Conservation (phyloP, 2,113 vertebrate species). For the Centropus unirufus region DNA sequence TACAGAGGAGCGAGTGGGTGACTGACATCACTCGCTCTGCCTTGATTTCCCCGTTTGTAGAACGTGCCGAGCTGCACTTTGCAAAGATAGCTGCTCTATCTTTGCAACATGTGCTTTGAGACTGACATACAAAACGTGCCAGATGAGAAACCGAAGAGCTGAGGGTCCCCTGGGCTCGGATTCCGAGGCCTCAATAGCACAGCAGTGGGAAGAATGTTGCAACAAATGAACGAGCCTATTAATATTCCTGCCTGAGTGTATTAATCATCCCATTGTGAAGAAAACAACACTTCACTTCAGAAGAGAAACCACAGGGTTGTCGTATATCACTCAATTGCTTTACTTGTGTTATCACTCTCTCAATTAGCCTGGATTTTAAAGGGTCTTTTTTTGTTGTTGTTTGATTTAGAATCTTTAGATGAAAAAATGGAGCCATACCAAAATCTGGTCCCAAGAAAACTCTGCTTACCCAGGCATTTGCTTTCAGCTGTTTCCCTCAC, state of each 20-base stretch:
- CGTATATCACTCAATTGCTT: slow-evolving; percentile 32
- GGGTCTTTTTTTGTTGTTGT: not conserved
- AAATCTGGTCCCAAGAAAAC: not conserved
- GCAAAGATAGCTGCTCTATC: not conserved
- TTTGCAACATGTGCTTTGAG: slow-evolving; percentile 19
- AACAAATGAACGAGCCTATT: slow-evolving; percentile 49
- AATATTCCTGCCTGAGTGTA: slow-evolving; percentile 46
- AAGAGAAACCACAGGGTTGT: slow-evolving; percentile 61
- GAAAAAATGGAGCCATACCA: not conserved
- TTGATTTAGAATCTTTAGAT: not conserved
- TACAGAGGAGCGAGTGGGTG: not conserved
- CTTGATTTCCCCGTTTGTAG: slow-evolving; percentile 13
- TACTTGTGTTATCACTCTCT: slow-evolving; percentile 48
- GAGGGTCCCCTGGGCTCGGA: slow-evolving; percentile 20
- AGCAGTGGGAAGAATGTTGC: slow-evolving; percentile 56
- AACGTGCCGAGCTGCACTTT: not conserved
- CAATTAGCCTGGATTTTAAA: slow-evolving; percentile 33
- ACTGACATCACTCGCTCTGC: slow-evolving; percentile 14
- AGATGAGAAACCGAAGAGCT: slow-evolving; percentile 47
- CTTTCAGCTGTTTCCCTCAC: not conserved
- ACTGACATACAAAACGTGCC: slow-evolving; percentile 23
- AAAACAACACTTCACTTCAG: slow-evolving; percentile 61
- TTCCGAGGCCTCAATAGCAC: slow-evolving; percentile 36
- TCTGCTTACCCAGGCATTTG: not conserved
- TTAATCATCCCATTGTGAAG: slow-evolving; percentile 71